Evolutionary conservation across 2,888 invertebrate species (phyloP).

Genomic region (Nebria brevicollis): DNA sequence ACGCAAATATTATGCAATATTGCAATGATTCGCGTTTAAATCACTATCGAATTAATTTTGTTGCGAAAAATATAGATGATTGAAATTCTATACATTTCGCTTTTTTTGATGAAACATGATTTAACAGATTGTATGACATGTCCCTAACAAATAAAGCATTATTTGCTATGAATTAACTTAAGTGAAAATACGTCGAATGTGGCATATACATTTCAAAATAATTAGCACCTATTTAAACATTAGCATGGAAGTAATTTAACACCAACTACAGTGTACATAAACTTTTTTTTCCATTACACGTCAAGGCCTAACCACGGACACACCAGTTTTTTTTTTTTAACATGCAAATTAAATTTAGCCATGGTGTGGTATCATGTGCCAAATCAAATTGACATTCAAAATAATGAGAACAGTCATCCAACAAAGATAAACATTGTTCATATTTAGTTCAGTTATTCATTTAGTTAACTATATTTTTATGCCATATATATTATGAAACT

Average conservation of each 20-base stretch:
- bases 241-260: background rate
- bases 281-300: slow-evolving; percentile 12
- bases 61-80: too few species aligned
- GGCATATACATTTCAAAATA: background rate
- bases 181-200: too few species aligned
- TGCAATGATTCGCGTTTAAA: too few species aligned
- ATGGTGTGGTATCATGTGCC: slow-evolving; percentile 11
- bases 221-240: background rate
- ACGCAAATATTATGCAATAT: too few species aligned
- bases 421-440: background rate
- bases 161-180: too few species aligned
- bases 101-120: too few species aligned
- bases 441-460: background rate
- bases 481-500: too few species aligned
- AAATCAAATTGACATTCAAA: slow-evolving; percentile 19
- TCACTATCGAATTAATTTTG: too few species aligned
- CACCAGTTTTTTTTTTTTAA: slow-evolving; percentile 19
- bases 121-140: too few species aligned
- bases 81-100: too few species aligned
- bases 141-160: too few species aligned
- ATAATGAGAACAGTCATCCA: background rate
- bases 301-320: slow-evolving; percentile 6
- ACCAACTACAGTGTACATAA: background rate
- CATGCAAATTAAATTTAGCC: slow-evolving; percentile 36
- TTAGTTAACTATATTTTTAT: background rate